Evolutionary conservation across 2,113 vertebrate species (phyloP).

Genomic region (Passer domesticus): DNA sequence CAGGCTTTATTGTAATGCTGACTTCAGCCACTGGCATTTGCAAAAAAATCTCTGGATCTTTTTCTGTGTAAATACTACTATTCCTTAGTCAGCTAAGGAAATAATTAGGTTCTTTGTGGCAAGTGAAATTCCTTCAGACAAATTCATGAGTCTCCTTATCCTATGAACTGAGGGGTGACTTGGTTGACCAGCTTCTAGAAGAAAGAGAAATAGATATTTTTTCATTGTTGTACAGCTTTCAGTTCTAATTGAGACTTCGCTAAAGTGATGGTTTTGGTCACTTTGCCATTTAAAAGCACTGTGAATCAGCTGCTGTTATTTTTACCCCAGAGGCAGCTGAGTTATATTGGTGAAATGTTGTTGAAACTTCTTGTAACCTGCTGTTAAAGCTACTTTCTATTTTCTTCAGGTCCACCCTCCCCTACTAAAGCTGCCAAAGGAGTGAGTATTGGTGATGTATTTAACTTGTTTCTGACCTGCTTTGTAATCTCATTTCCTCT

Average conservation of each 20-base stretch:
- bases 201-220: background rate
- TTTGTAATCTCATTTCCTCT: background rate
- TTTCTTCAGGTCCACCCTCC: constrained; percentile 89
- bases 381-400: background rate
- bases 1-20: background rate
- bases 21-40: background rate
- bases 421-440: constrained; percentile 93
- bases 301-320: background rate
- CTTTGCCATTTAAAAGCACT: background rate
- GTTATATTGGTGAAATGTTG: background rate
- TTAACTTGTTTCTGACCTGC: background rate
- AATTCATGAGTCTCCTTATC: background rate
- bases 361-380: background rate
- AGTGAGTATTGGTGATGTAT: constrained; percentile 78
- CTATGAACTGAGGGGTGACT: background rate
- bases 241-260: background rate
- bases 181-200: background rate
- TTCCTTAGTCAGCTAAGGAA: background rate
- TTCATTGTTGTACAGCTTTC: background rate
- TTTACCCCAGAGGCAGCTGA: background rate
- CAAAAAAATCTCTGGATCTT: background rate
- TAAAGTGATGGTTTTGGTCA: background rate
- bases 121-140: background rate
- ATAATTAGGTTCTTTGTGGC: background rate
- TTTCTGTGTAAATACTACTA: background rate